A percentile compares a stretch with the other conserved stretches of the same genome.
phyloP scores from a whole-genome alignment of 2,888 invertebrate species.

The Hemaris fuciformis region DNA sequence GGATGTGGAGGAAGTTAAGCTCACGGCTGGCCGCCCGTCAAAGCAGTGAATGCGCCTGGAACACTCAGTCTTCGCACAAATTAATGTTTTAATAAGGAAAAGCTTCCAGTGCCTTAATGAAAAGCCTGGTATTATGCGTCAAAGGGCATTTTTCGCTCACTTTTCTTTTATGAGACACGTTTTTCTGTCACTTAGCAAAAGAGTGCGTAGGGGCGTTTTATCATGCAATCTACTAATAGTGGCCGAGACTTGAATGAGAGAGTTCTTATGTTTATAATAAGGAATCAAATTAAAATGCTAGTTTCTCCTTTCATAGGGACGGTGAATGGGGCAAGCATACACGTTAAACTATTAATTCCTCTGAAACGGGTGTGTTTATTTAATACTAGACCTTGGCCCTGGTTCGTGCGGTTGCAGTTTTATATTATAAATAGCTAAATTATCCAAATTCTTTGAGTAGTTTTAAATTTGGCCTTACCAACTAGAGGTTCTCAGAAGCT shows the following conservation, averaged over 20 bases:
- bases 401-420: too few relatives aligned
- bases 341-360: too few relatives aligned
- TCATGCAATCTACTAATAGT: neutral
- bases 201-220: neutral
- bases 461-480: too few relatives aligned
- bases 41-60: neutral
- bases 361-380: too few relatives aligned
- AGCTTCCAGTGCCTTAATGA: constrained; percentile 39
- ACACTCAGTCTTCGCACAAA: neutral
- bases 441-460: too few relatives aligned
- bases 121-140: constrained; percentile 31
- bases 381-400: too few relatives aligned
- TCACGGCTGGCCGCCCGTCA: neutral
- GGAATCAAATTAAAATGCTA: neutral
- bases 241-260: neutral
- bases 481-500: too few relatives aligned
- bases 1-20: neutral
- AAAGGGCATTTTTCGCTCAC: constrained; percentile 24
- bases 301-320: too few relatives aligned
- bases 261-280: neutral
- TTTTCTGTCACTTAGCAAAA: neutral
- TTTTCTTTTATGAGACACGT: neutral
- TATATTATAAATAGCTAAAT: too few relatives aligned
- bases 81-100: constrained; percentile 20
- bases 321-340: too few relatives aligned